These are phyloP conservation scores for Noctilio leporinus DNA, from an alignment of 2,113 vertebrate genomes.

Conservation along the genomic window DNA sequence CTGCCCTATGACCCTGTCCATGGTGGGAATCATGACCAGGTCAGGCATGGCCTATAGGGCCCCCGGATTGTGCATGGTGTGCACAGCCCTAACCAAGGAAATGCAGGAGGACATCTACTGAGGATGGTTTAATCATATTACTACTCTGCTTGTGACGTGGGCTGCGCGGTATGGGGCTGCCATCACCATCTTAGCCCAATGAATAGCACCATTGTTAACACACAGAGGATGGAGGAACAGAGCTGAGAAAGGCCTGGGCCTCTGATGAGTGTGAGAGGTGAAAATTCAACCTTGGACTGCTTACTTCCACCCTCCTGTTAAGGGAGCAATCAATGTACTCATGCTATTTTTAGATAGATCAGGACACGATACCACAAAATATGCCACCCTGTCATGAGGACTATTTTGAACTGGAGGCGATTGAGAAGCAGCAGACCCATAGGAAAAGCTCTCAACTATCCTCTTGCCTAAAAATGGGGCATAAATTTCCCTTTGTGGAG, in stretches of 20 bases:
- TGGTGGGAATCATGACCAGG: too few species aligned
- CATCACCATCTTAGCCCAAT: not conserved
- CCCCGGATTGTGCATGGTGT: not conserved
- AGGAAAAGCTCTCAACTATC: not conserved
- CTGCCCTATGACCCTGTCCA: rapidly evolving
- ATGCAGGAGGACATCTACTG: not conserved
- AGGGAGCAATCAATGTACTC: not conserved
- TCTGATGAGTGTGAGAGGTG: not conserved
- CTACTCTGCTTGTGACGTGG: not conserved
- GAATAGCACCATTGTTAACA: not conserved
- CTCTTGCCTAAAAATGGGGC: not conserved
- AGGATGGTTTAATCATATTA: not conserved
- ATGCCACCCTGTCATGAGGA: not conserved
- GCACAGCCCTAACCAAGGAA: not conserved
- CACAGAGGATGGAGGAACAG: not conserved
- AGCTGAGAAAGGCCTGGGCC: not conserved
- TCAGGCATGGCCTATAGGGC: not conserved
- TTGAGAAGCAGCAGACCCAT: not conserved
- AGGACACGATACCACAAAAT: not conserved
- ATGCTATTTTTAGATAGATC: not conserved
- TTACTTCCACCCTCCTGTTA: not conserved
- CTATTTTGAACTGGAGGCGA: not conserved
- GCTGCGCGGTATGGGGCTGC: not conserved
- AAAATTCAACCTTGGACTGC: not conserved
- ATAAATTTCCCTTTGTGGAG: not conserved